phyloP scores from a whole-genome alignment of 2,113 vertebrate species.

The Xiphias gladius region DNA sequence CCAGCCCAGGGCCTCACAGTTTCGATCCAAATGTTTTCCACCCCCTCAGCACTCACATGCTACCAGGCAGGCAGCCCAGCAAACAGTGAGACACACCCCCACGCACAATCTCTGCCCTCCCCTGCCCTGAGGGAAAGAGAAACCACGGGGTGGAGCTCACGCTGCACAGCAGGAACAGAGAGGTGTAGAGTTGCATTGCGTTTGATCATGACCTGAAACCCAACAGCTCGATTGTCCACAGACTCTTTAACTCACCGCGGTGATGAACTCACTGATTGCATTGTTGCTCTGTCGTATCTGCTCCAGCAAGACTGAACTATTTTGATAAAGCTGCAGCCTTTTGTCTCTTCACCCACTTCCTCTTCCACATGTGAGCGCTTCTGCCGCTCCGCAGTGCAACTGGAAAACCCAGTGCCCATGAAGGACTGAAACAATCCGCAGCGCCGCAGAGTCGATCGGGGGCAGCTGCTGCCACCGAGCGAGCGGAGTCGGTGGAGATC shows the following conservation, averaged over 20 bases:
- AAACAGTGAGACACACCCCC: neutral
- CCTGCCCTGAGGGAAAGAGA: neutral
- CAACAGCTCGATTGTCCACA: too few relatives aligned
- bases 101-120: neutral
- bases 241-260: neutral
- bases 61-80: neutral
- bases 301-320: too few relatives aligned
- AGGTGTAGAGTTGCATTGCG: constrained; percentile 37
- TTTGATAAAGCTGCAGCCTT: neutral
- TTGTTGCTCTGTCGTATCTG: neutral
- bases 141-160: constrained; percentile 46
- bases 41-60: constrained; percentile 16
- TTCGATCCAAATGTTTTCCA: constrained; percentile 43
- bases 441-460: neutral
- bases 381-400: constrained; percentile 7
- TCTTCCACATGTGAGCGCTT: neutral
- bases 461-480: constrained; percentile 32
- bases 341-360: neutral
- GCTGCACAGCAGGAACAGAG: constrained; percentile 14
- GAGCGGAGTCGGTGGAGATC: constrained; percentile 1
- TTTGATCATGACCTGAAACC: neutral
- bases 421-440: neutral
- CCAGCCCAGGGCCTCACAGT: constrained; percentile 21
- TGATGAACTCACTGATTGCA: neutral
- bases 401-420: neutral